phyloP scores from a whole-genome alignment of 53 echinoderm and acorn worm species.

The Temnopleurus reevesii region DNA sequence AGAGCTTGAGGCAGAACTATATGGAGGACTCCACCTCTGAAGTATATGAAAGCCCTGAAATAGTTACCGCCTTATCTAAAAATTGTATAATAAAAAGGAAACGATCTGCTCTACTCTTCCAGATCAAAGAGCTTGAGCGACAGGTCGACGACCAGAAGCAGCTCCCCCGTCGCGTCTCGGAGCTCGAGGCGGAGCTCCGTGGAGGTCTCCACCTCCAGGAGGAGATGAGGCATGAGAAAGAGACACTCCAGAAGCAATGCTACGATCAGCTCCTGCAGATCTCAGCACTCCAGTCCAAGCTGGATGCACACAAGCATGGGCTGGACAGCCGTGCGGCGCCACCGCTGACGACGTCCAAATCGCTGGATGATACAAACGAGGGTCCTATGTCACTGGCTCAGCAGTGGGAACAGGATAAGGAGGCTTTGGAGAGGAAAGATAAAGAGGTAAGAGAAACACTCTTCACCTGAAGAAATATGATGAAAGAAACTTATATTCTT shows the following conservation, averaged over 20 bases:
- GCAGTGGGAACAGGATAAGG: constrained; percentile 91
- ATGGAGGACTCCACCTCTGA: constrained; percentile 62
- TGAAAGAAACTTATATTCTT: too few relatives aligned
- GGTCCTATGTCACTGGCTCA: constrained; percentile 66
- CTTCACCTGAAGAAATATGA: too few relatives aligned
- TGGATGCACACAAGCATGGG: constrained; percentile 86
- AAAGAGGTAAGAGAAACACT: constrained; percentile 70
- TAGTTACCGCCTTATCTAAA: too few relatives aligned
- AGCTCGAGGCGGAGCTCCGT: constrained; percentile 72
- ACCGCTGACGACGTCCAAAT: neutral
- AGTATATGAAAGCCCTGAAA: too few relatives aligned
- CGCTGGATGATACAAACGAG: constrained; percentile 59
- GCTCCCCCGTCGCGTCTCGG: constrained; percentile 39
- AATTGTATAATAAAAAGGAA: too few relatives aligned
- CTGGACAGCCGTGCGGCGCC: constrained; percentile 56
- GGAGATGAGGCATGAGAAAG: constrained; percentile 87
- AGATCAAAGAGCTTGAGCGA: constrained; percentile 87
- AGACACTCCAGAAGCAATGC: constrained; percentile 85
- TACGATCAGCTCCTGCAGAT: constrained; percentile 89
- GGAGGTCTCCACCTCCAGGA: constrained; percentile 71
- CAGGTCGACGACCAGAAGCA: constrained; percentile 71
- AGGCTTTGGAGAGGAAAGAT: constrained; percentile 93
- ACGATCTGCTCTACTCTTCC: neutral
- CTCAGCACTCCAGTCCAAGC: constrained; percentile 88
- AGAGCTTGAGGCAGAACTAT: constrained; percentile 74